These are phyloP conservation scores for Colletes gigas DNA, from an alignment of 1,140 invertebrate genomes.

Conservation along the genomic window DNA sequence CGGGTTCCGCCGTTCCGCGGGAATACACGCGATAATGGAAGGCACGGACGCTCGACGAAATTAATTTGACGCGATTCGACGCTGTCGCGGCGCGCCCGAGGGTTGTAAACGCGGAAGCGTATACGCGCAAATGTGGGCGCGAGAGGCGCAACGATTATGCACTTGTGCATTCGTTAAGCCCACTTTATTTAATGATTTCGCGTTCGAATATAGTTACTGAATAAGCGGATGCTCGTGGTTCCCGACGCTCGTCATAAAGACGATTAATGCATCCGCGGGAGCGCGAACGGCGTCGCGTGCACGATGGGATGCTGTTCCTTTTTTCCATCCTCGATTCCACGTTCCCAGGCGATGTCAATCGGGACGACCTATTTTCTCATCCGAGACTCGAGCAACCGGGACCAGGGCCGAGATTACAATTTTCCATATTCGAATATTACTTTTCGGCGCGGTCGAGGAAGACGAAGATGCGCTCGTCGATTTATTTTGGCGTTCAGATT, in stretches of 20 bases:
- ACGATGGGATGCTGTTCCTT: no score
- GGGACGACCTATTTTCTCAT: slow-evolving; percentile 32
- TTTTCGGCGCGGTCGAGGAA: no score
- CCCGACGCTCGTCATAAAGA: slow-evolving; percentile 32
- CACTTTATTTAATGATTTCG: slow-evolving; percentile 51
- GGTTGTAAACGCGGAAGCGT: slow-evolving; percentile 20
- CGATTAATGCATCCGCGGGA: slow-evolving; percentile 34
- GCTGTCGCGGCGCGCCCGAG: neutral
- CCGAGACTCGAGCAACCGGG: neutral
- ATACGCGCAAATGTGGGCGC: slow-evolving; percentile 14
- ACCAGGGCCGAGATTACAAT: no score
- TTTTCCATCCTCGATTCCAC: neutral
- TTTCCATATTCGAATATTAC: no score
- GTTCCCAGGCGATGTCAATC: neutral
- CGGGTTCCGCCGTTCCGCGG: slow-evolving; percentile 19
- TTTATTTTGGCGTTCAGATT: no score
- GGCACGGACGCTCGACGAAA: slow-evolving; percentile 33
- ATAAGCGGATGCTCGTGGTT: slow-evolving; percentile 22
- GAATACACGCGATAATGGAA: slow-evolving; percentile 42
- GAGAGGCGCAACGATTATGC: slow-evolving; percentile 27
- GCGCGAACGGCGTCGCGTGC: neutral
- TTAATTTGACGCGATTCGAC: slow-evolving; percentile 43
- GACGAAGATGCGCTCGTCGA: no score
- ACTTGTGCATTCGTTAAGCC: slow-evolving; percentile 47
- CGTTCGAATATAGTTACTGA: slow-evolving; percentile 47